These are phyloP conservation scores for Reticulitermes lucifugus DNA, from an alignment of 2,888 invertebrate species.

Conservation along the genomic window DNA sequence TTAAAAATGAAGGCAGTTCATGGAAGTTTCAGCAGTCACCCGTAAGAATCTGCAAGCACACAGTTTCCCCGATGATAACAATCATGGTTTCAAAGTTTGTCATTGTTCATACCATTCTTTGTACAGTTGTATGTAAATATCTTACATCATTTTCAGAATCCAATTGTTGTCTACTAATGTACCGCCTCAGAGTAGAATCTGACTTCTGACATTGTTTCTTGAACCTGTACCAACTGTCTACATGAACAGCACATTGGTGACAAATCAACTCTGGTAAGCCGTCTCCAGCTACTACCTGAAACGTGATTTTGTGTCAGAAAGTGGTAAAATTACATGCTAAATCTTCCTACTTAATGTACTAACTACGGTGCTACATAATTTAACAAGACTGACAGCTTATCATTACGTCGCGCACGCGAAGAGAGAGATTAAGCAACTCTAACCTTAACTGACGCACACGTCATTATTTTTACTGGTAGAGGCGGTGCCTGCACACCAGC, in stretches of 20 bases:
- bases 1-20: no score
- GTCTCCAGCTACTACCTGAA: conserved; percentile 5
- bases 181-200: background rate
- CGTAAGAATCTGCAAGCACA: no score
- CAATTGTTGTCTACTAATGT: conserved; percentile 3
- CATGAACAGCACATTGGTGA: background rate
- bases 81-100: no score
- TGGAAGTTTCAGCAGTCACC: no score
- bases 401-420: no score
- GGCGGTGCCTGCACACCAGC: background rate
- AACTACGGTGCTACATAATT: background rate
- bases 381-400: background rate
- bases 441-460: conserved; percentile 10
- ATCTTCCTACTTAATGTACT: background rate
- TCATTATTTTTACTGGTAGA: conserved; percentile 1
- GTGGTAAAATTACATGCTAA: background rate
- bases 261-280: background rate
- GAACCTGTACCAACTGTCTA: background rate
- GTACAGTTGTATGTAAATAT: background rate
- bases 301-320: background rate
- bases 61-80: no score
- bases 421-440: background rate
- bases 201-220: conserved; percentile 12
- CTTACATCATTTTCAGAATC: conserved; percentile 23
- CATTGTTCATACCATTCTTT: no score